Evolutionary conservation across 2,797 vertebrate species (phyloP).

Genomic region (Mastacembelus armatus): DNA sequence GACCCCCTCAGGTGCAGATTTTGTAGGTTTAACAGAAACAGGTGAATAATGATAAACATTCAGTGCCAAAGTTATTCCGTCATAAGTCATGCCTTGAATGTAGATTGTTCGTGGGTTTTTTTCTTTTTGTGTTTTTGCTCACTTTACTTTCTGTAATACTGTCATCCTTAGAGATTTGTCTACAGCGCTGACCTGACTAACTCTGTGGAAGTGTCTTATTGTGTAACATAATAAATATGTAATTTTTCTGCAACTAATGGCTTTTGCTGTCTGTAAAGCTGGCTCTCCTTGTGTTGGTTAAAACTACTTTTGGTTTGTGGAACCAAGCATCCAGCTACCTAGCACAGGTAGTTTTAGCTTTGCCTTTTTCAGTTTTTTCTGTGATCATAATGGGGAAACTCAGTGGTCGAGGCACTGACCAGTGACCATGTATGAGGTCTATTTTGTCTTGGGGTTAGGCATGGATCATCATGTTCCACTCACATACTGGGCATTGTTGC

Average conservation of each 20-base stretch:
- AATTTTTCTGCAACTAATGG: slow-evolving; percentile 36
- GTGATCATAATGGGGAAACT: no score
- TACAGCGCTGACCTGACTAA: not conserved
- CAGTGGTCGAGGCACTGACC: no score
- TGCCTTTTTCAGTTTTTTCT: no score
- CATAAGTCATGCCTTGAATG: not conserved
- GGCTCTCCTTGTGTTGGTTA: slow-evolving; percentile 1
- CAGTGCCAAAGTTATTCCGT: not conserved
- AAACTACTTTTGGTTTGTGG: no score
- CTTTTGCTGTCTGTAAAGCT: slow-evolving; percentile 33
- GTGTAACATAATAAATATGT: slow-evolving; percentile 43
- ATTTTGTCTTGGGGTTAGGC: no score
- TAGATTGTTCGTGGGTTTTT: not conserved
- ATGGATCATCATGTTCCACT: no score
- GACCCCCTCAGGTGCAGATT: slow-evolving; percentile 54
- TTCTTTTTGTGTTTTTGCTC: no score
- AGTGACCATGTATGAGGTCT: no score
- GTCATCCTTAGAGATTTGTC: not conserved
- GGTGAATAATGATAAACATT: slow-evolving; percentile 25
- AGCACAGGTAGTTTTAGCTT: no score
- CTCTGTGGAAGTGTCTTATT: slow-evolving; percentile 17
- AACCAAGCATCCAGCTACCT: no score
- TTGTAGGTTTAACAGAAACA: slow-evolving; percentile 36
- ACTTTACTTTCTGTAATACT: not conserved
- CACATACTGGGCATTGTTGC: no score